Conservation (phyloP, 2,797 vertebrate species). For the Danio aesculapii region DNA sequence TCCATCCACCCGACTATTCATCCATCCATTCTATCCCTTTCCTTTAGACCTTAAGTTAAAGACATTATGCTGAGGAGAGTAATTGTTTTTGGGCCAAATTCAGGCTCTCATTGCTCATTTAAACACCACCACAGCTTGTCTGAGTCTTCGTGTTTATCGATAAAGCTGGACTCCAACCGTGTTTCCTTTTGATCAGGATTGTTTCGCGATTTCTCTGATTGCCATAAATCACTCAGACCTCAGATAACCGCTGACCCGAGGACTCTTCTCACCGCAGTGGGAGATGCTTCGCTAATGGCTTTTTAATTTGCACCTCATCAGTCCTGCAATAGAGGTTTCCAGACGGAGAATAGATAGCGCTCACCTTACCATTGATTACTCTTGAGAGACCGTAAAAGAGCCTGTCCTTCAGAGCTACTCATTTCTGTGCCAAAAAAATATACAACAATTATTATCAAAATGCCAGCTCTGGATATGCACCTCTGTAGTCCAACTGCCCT, state of each 20-base stretch:
- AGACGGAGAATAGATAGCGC: slow-evolving; percentile 1
- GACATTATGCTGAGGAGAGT: neutral
- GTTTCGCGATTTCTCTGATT: slow-evolving; percentile 11
- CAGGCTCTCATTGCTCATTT: neutral
- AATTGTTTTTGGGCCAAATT: neutral
- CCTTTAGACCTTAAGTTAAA: neutral
- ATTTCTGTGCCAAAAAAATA: slow-evolving; percentile 1
- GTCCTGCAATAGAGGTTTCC: slow-evolving; percentile 10
- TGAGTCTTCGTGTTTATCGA: neutral
- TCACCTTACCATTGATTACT: slow-evolving; percentile 22
- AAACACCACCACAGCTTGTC: neutral
- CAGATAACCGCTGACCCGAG: slow-evolving; percentile 13
- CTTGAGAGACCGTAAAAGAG: slow-evolving; percentile 1
- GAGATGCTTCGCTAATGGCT: slow-evolving; percentile 36
- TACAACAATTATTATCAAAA: slow-evolving; percentile 13
- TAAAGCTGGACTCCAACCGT: slow-evolving; percentile 1
- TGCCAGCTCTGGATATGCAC: neutral
- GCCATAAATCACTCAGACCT: slow-evolving; percentile 21
- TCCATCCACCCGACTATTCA: no score
- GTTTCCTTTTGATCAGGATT: neutral
- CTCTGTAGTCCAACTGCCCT: neutral
- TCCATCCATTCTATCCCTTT: neutral
- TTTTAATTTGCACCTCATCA: slow-evolving; percentile 48
- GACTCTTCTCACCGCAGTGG: neutral
- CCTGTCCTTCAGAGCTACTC: slow-evolving; percentile 11